A percentile compares a stretch with the other conserved stretches of the same genome.
Conservation (phyloP, 2,113 vertebrate genomes). For the Orthochromis indermauri region DNA sequence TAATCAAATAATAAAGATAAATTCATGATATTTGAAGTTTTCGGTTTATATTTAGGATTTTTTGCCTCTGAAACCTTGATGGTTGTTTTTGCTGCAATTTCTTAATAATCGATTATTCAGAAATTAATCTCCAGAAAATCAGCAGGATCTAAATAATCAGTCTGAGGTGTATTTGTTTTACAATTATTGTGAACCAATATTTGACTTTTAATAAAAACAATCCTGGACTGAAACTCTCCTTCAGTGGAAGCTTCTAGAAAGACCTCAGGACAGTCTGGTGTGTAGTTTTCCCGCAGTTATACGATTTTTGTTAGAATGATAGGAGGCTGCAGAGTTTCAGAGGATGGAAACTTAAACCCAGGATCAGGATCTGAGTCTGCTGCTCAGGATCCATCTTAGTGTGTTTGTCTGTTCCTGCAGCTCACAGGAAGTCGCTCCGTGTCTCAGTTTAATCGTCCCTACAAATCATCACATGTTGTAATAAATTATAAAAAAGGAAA, state of each 20-base stretch:
- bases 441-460: accelerated
- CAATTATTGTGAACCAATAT: accelerated
- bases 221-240: background rate
- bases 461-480: accelerated
- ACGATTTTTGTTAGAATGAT: accelerated
- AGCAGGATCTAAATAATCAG: accelerated
- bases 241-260: background rate
- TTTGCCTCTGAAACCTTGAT: accelerated
- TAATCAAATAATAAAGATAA: accelerated
- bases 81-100: accelerated
- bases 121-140: background rate
- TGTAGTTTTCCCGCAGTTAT: accelerated
- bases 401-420: too few species aligned
- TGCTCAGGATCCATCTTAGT: too few species aligned
- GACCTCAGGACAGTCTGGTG: accelerated
- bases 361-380: accelerated
- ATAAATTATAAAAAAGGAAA: accelerated
- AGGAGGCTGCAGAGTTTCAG: accelerated
- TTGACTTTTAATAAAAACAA: background rate
- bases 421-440: too few species aligned
- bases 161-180: accelerated
- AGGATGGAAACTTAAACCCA: too few species aligned
- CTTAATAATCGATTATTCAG: accelerated
- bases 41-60: background rate
- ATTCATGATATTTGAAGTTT: accelerated